Percentiles rank a stretch among this genome's conserved stretches.
phyloP scores from a whole-genome alignment of 2,113 vertebrate species.

The Scartelaos histophorus region DNA sequence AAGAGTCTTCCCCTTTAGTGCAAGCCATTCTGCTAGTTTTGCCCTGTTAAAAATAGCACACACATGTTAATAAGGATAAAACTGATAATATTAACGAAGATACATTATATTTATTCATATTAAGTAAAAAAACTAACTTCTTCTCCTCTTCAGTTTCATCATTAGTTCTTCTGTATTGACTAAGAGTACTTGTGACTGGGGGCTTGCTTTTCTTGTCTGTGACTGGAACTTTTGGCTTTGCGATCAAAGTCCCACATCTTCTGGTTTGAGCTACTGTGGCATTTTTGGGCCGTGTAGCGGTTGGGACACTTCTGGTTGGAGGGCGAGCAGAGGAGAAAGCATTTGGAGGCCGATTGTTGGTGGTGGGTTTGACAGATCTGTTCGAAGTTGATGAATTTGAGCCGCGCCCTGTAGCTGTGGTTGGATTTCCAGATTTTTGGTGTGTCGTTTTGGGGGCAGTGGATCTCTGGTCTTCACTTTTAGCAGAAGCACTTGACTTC shows the following conservation, averaged over 20 bases:
- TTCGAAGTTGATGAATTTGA: constrained; percentile 18
- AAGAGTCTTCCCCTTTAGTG: constrained; percentile 79
- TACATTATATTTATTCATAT: background rate
- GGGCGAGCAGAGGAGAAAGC: constrained; percentile 16
- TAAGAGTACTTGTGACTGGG: constrained; percentile 51
- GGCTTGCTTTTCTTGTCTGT: constrained; percentile 65
- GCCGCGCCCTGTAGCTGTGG: constrained; percentile 11
- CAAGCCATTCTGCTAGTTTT: constrained; percentile 81
- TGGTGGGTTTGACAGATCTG: constrained; percentile 19
- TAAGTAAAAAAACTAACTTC: constrained; percentile 69
- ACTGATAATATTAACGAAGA: background rate
- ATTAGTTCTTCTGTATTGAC: constrained; percentile 60
- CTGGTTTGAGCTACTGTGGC: constrained; percentile 30
- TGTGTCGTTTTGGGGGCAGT: constrained; percentile 33
- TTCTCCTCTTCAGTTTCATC: constrained; percentile 78
- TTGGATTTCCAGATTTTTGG: constrained; percentile 17
- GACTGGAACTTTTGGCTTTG: constrained; percentile 46
- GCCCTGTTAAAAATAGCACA: constrained; percentile 64
- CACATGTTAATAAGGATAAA: background rate
- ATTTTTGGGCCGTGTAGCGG: constrained; percentile 36
- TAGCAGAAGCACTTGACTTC: constrained; percentile 65
- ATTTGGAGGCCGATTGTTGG: constrained; percentile 6
- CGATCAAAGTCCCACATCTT: constrained; percentile 26
- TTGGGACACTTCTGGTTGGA: constrained; percentile 18
- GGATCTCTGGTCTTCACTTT: background rate